Base-by-base conservation (phyloP, 2,113 vertebrate genomes). In the Sebastes fasciatus region DNA sequence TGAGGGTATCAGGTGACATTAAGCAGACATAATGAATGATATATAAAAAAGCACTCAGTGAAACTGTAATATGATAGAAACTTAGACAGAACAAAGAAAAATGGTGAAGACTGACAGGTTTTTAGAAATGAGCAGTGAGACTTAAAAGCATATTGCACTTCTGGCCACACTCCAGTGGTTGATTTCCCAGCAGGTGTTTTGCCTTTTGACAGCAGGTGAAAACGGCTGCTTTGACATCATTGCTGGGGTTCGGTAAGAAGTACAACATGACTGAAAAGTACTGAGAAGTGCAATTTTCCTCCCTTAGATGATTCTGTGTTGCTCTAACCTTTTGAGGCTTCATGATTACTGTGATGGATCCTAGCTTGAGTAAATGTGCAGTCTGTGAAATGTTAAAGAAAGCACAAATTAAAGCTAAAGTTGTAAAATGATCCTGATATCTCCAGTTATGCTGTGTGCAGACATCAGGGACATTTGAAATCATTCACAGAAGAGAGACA, bases 181-280 rank as follows among this genome's bases (percentile, higher is more conserved):
- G 46, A 66, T 83, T 70, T 68, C 52, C 66, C 66, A 60, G 72
- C 73, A 63, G 49, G 76, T 86, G 64, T 70, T 80, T 77, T 72
- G 65, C 26, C 12, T 48, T 77, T 77, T 80, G 57, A 69, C 77
- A 69, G 79, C 34, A 64, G 55, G 16, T 76, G 11, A 63, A 78
- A 77, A 51, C 2, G 6, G 34, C 66, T 16, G 14, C 46, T 26
- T 62, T 46, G 54, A 69, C 40, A 46, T 73, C 48, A 16, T 54
- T 60, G 45, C 52, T n/a, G 34, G 9, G 19, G 21, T 65, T 79
- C 60, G 49, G 77, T 72, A 49, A 77, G 43, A 80, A 49, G 9
- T 48, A 21, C 16, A 74, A 43, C 51, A 48, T 79, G 26, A 55
- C 68, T 55, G 6, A 78, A 66, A 19, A 57, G 40, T 58, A 26